These are phyloP conservation scores for Caenorhabditis doughertyi DNA, from an alignment of 2,888 invertebrate species.

Conservation along the genomic window DNA sequence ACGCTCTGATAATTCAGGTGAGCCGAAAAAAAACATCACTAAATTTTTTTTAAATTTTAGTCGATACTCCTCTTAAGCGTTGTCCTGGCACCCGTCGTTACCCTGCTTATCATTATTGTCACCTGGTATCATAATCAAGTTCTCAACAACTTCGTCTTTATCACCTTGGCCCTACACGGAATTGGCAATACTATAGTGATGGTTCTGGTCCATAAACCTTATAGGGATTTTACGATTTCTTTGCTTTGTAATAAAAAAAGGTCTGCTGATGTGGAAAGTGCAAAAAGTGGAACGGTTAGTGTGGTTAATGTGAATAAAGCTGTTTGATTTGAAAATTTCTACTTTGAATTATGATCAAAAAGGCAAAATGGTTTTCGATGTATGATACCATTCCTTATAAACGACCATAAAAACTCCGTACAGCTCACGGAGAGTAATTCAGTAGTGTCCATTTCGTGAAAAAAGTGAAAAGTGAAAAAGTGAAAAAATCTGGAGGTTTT, in stretches of 20 bases:
- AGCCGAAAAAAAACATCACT: not conserved
- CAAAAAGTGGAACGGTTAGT: not conserved
- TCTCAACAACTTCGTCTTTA: not conserved
- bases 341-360: no score
- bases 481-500: no score
- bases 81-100: not conserved
- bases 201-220: not conserved
- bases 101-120: not conserved
- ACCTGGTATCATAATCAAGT: not conserved
- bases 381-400: no score
- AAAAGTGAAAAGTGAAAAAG: no score
- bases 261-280: not conserved
- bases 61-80: not conserved
- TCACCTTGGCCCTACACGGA: not conserved
- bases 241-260: not conserved
- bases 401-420: no score
- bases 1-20: not conserved
- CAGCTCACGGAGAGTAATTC: no score
- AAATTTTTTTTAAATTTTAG: slow-evolving; percentile 1
- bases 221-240: not conserved
- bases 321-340: no score
- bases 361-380: no score
- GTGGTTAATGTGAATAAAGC: not conserved
- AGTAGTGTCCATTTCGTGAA: no score
- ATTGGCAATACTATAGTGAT: not conserved